phyloP scores from a whole-genome alignment of 2,888 invertebrate genomes.

The Thymelicus sylvestris region DNA sequence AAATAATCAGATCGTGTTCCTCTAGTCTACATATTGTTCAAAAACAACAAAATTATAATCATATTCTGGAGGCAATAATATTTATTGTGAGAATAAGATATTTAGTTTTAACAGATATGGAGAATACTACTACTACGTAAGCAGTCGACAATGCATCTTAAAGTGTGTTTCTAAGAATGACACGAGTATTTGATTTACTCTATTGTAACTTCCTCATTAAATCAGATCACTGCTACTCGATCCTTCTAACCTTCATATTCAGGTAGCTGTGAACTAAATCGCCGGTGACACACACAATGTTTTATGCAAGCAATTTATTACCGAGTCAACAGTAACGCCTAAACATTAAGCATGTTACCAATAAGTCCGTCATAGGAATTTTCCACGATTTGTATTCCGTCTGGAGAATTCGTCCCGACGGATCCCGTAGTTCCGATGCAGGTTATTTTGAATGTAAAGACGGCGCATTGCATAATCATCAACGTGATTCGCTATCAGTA shows the following conservation, averaged over 20 bases:
- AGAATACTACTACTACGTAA: neutral
- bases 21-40: conserved; percentile 47
- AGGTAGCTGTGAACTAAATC: conserved; percentile 12
- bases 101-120: no score
- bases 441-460: conserved; percentile 81
- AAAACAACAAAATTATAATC: conserved; percentile 53
- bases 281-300: conserved; percentile 18
- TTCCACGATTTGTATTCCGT: conserved; percentile 81
- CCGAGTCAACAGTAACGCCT: conserved; percentile 50
- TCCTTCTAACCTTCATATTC: conserved; percentile 30
- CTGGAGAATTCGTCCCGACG: conserved; percentile 73
- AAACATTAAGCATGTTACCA: conserved; percentile 59
- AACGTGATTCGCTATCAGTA: conserved; percentile 79
- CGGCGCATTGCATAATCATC: conserved; percentile 80
- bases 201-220: conserved; percentile 15
- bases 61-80: conserved; percentile 35
- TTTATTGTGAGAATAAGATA: no score
- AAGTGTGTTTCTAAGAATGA: conserved; percentile 2
- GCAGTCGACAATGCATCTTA: no score
- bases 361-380: conserved; percentile 69
- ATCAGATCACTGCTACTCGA: conserved; percentile 23
- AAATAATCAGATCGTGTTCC: conserved; percentile 66
- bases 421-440: conserved; percentile 77
- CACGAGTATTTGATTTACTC: neutral
- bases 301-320: conserved; percentile 40